These are phyloP conservation scores for Tympanuchus pallidicinctus DNA, from an alignment of 2,113 vertebrate genomes.

Conservation along the genomic window DNA sequence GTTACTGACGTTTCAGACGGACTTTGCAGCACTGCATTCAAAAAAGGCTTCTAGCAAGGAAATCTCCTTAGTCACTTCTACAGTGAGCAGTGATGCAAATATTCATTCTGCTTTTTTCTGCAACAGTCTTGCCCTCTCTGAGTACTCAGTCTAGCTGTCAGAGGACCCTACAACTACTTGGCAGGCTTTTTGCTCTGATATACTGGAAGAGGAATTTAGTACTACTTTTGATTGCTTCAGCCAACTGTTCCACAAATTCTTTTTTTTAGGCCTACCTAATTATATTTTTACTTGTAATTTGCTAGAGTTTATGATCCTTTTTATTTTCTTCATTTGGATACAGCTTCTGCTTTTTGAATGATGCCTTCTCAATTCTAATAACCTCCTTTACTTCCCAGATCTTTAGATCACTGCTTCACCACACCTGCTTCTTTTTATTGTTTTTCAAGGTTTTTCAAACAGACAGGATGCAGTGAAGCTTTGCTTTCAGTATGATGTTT, in stretches of 20 bases:
- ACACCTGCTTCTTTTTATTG: neutral
- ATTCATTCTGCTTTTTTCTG: neutral
- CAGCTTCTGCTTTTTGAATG: slow-evolving; percentile 67
- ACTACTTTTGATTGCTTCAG: slow-evolving; percentile 15
- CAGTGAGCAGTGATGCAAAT: neutral
- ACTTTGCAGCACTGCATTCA: neutral
- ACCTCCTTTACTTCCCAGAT: slow-evolving; percentile 32
- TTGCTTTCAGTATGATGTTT: neutral
- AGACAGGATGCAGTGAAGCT: neutral
- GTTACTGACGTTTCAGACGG: neutral
- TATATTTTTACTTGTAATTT: slow-evolving; percentile 58
- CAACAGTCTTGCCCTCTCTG: neutral
- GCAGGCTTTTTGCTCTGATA: neutral
- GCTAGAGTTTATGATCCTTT: slow-evolving; percentile 65
- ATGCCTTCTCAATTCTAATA: slow-evolving; percentile 54
- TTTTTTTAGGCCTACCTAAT: neutral
- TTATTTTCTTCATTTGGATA: slow-evolving; percentile 70
- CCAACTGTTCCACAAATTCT: slow-evolving; percentile 23
- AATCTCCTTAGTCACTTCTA: neutral
- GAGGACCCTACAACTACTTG: neutral
- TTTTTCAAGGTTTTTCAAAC: neutral
- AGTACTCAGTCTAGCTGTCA: neutral
- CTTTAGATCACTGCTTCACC: slow-evolving; percentile 11
- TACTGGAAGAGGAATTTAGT: neutral
- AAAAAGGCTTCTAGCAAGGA: neutral